Percentiles rank a stretch among this genome's conserved stretches.
phyloP scores from a whole-genome alignment of 2,113 vertebrate species.

The Acrocephalus arundinaceus region DNA sequence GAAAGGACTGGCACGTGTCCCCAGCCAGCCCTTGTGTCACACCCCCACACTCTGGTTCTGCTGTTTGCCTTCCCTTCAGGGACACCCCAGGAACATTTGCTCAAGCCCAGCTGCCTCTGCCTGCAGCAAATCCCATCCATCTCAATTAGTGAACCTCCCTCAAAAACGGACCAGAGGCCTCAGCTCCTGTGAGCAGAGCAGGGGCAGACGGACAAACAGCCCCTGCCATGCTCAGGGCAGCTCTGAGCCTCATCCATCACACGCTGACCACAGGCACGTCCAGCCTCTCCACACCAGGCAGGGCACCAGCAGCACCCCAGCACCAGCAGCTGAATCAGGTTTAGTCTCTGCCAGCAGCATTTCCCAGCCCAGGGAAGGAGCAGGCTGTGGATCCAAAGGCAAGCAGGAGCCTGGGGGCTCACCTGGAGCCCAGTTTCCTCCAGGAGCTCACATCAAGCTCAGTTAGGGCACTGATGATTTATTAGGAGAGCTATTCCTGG shows the following conservation, averaged over 20 bases:
- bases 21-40: neutral
- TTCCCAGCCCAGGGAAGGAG: neutral
- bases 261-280: rapidly evolving
- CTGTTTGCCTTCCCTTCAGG: neutral
- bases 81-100: neutral
- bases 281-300: neutral
- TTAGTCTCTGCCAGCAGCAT: neutral
- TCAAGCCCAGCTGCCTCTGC: neutral
- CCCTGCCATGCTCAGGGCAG: neutral
- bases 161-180: neutral
- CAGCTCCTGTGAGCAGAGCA: neutral
- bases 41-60: rapidly evolving
- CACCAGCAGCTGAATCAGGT: neutral
- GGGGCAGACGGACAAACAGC: neutral
- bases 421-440: neutral
- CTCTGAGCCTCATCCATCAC: neutral
- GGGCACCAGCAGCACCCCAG: neutral
- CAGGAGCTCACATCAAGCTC: neutral
- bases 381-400: rapidly evolving
- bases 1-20: neutral
- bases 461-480: neutral
- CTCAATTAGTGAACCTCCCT: neutral
- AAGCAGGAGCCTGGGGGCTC: neutral
- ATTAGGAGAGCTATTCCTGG: neutral
- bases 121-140: neutral